A percentile compares a stretch with the other conserved stretches of the same genome.
These are phyloP conservation scores for Hydrotaea diabolus DNA, from an alignment of 2,888 invertebrate species.

Conservation along the genomic window DNA sequence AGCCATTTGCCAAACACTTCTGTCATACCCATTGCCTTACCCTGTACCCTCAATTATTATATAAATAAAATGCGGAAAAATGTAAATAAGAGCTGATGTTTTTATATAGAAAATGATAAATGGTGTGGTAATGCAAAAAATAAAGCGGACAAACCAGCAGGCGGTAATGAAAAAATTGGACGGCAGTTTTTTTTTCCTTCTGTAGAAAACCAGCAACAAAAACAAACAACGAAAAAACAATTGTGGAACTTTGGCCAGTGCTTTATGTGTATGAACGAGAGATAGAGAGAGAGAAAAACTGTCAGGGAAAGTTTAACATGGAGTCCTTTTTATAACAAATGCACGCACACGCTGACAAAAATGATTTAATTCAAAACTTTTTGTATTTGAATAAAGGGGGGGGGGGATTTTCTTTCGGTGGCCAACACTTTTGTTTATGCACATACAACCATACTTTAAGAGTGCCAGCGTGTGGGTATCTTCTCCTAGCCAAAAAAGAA, in stretches of 20 bases:
- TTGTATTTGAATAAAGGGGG: slow-evolving; percentile 32
- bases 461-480: neutral
- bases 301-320: neutral
- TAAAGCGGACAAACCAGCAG: slow-evolving; percentile 73
- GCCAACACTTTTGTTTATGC: slow-evolving; percentile 53
- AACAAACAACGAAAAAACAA: slow-evolving; percentile 64
- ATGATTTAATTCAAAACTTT: slow-evolving; percentile 59
- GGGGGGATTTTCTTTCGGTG: slow-evolving; percentile 27
- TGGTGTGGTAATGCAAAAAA: slow-evolving; percentile 78
- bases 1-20: too few relatives aligned
- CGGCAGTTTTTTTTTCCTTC: slow-evolving; percentile 13
- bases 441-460: too few relatives aligned
- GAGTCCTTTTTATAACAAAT: slow-evolving; percentile 28
- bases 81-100: slow-evolving; percentile 64
- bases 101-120: slow-evolving; percentile 76
- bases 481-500: slow-evolving; percentile 27
- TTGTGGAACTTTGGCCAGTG: slow-evolving; percentile 60
- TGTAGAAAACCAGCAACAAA: slow-evolving; percentile 49
- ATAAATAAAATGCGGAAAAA: slow-evolving; percentile 59
- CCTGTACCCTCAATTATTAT: slow-evolving; percentile 59
- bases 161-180: slow-evolving; percentile 68
- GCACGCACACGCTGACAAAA: slow-evolving; percentile 23
- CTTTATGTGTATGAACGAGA: neutral
- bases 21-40: slow-evolving; percentile 28
- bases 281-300: neutral